phyloP scores from a whole-genome alignment of 2,113 vertebrate genomes.

The Tragelaphus imberbis region DNA sequence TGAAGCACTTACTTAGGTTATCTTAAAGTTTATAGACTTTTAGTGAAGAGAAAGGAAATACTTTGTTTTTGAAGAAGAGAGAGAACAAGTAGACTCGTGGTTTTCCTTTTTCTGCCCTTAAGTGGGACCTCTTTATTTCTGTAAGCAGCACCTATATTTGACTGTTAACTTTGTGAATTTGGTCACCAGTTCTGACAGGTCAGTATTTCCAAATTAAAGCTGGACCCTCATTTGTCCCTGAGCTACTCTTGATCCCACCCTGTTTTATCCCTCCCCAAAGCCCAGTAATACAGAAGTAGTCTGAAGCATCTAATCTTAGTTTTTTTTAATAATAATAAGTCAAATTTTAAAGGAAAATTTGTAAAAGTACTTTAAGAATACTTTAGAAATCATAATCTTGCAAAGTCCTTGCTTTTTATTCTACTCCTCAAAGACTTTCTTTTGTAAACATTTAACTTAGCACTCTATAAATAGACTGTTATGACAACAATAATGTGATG shows the following conservation, averaged over 20 bases:
- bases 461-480: not conserved
- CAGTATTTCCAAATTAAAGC: conserved; percentile 22
- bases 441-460: not conserved
- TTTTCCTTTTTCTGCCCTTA: not conserved
- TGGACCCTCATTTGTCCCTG: not conserved
- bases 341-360: conserved; percentile 25
- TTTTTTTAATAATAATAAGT: conserved; percentile 8
- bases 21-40: not conserved
- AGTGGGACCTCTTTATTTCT: not conserved
- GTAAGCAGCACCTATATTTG: not conserved
- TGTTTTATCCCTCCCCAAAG: not conserved
- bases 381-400: conserved; percentile 20
- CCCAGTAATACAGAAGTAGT: not conserved
- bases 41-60: not conserved
- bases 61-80: conserved; percentile 9
- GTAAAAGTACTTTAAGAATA: not conserved
- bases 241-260: not conserved
- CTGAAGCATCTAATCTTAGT: not conserved
- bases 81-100: not conserved
- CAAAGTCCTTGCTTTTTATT: not conserved
- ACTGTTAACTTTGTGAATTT: conserved; percentile 6
- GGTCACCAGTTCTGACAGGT: not conserved
- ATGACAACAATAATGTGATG: not conserved
- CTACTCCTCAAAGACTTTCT: not conserved
- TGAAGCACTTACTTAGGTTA: not conserved